These are phyloP conservation scores for Tursiops truncatus DNA, from an alignment of 2,113 vertebrate genomes.

Conservation along the genomic window DNA sequence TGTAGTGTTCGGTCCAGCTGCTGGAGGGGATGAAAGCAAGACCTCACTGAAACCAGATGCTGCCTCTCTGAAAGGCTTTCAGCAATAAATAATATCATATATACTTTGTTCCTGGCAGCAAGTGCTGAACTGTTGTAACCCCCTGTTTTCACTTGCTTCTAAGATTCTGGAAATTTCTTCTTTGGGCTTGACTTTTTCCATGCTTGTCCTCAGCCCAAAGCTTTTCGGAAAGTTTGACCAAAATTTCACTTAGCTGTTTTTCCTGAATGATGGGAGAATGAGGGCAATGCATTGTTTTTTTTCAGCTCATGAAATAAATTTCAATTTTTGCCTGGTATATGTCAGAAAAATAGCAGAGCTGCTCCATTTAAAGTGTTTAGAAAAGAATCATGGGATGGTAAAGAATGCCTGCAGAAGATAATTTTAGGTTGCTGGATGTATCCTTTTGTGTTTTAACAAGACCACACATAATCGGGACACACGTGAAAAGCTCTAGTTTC, in stretches of 20 bases:
- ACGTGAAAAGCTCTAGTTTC: background rate
- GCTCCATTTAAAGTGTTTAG: background rate
- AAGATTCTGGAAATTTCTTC: constrained; percentile 79
- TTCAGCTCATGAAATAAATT: constrained; percentile 47
- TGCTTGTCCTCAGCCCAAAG: constrained; percentile 67
- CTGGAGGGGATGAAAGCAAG: constrained; percentile 61
- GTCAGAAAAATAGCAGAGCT: background rate
- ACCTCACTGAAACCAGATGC: constrained; percentile 78
- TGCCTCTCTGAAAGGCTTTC: constrained; percentile 64
- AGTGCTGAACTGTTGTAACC: constrained; percentile 76
- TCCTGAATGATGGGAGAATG: constrained; percentile 58
- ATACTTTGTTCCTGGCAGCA: constrained; percentile 79
- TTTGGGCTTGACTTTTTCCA: constrained; percentile 77
- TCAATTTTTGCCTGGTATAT: background rate
- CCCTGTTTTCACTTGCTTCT: constrained; percentile 77
- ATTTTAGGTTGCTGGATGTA: background rate
- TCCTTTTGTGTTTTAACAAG: constrained; percentile 13
- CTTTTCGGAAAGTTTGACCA: constrained; percentile 76
- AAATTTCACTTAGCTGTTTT: constrained; percentile 69
- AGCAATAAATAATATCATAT: constrained; percentile 79
- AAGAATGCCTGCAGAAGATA: background rate
- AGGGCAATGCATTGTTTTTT: constrained; percentile 52
- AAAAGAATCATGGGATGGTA: background rate
- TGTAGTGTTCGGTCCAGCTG: constrained; percentile 52
- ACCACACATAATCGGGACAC: background rate